phyloP scores from a whole-genome alignment of 1,140 invertebrate genomes.

The Melipona quadrifasciata region DNA sequence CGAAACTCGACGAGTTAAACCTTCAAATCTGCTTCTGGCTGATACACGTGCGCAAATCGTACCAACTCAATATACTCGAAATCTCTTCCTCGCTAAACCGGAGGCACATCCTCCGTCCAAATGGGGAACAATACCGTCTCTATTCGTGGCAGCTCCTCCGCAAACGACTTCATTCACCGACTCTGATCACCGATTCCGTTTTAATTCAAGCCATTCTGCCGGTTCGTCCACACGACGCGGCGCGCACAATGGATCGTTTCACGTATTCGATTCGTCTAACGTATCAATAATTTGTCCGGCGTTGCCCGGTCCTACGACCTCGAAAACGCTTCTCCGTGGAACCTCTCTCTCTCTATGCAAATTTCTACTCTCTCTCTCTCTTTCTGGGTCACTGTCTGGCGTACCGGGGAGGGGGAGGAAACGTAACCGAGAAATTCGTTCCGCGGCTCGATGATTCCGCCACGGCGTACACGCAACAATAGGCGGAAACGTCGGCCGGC shows the following conservation, averaged over 20 bases:
- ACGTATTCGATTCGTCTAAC: slow-evolving; percentile 1
- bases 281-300: slow-evolving; percentile 31
- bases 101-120: neutral
- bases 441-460: slow-evolving; percentile 61
- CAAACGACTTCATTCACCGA: slow-evolving; percentile 12
- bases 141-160: neutral
- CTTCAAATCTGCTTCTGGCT: neutral
- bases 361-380: neutral
- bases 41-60: no score
- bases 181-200: slow-evolving; percentile 25
- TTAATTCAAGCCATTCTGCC: slow-evolving; percentile 3
- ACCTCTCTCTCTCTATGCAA: no score
- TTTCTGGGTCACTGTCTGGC: neutral
- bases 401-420: slow-evolving; percentile 33
- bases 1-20: no score
- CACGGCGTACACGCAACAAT: slow-evolving; percentile 61
- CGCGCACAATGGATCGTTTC: neutral
- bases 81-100: neutral
- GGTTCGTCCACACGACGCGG: no score
- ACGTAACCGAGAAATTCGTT: slow-evolving; percentile 55
- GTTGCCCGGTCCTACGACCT: no score
- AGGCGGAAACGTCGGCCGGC: slow-evolving; percentile 65
- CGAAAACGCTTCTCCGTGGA: neutral
- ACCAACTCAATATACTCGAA: no score
- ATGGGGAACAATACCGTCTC: slow-evolving; percentile 7